A percentile compares a stretch with the other conserved stretches of the same genome.
Evolutionary conservation across 2,113 vertebrate genomes (phyloP).

Genomic region (Bucco capensis): DNA sequence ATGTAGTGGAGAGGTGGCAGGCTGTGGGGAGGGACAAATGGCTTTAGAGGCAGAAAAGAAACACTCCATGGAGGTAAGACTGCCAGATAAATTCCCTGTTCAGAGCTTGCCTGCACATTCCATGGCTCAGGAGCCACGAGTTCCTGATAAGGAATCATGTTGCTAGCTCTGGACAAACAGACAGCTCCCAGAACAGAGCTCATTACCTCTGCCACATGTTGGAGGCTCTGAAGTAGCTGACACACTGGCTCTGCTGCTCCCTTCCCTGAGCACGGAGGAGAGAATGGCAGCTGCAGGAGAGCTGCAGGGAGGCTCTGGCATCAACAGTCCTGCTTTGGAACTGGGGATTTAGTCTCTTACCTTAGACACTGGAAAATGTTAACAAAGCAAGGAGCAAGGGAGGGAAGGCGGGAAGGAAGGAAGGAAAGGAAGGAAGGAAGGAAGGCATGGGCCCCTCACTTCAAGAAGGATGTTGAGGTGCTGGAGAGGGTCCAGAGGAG

Average conservation of each 20-base stretch:
- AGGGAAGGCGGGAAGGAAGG: too few relatives aligned
- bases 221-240: not conserved
- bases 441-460: too few relatives aligned
- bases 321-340: too few relatives aligned
- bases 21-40: constrained; percentile 13
- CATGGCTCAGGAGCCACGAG: not conserved
- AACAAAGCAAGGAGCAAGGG: too few relatives aligned
- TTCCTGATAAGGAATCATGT: not conserved
- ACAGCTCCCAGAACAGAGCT: not conserved
- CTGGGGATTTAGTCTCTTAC: too few relatives aligned
- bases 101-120: constrained; percentile 1
- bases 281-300: not conserved
- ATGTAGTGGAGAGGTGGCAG: constrained; percentile 15
- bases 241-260: not conserved
- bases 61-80: constrained; percentile 12
- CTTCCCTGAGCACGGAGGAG: not conserved
- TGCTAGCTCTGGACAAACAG: constrained; percentile 24
- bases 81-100: constrained; percentile 28
- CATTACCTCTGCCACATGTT: not conserved
- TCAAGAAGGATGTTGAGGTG: too few relatives aligned
- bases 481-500: too few relatives aligned
- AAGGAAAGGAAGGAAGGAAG: not conserved
- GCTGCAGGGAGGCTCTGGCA: not conserved
- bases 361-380: too few relatives aligned
- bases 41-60: constrained; percentile 7